Percentiles rank a stretch among this genome's conserved stretches.
Evolutionary conservation across 2,797 vertebrate species (phyloP).

Genomic region (Ptychadena robeensis): DNA sequence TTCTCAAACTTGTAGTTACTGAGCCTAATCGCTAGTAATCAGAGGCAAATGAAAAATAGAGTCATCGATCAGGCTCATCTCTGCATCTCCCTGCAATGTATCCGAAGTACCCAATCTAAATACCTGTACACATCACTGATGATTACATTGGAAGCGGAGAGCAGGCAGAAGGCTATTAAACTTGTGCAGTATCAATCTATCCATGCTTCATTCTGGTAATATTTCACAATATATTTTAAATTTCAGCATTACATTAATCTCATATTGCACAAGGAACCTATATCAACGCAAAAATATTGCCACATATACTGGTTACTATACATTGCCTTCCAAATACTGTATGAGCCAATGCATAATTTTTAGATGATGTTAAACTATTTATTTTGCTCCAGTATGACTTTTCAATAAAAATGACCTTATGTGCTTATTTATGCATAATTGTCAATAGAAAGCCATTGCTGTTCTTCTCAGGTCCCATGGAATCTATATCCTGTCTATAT

Average conservation of each 20-base stretch:
- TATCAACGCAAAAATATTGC: not conserved
- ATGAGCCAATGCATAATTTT: not conserved
- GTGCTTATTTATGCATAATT: not conserved
- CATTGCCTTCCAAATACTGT: not conserved
- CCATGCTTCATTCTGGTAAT: constrained; percentile 25
- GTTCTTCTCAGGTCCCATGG: not conserved
- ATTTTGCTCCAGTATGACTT: not conserved
- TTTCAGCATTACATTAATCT: constrained; percentile 7
- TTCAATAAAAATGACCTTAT: not conserved
- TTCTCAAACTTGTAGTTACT: constrained; percentile 55
- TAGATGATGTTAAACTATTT: not conserved
- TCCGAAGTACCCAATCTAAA: constrained; percentile 41
- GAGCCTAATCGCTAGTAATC: constrained; percentile 59
- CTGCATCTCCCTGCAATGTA: constrained; percentile 37
- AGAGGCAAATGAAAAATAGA: constrained; percentile 56
- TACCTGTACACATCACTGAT: constrained; percentile 49
- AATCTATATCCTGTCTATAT: not conserved
- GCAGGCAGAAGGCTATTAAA: constrained; percentile 38
- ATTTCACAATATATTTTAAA: constrained; percentile 18
- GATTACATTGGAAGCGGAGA: constrained; percentile 40
- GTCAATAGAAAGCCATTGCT: not conserved
- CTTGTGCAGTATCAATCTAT: constrained; percentile 32
- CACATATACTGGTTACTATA: not conserved
- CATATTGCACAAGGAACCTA: not conserved
- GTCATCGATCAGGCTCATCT: constrained; percentile 46